Base-by-base conservation (phyloP, 2,888 invertebrate species). In the Archips crataeganus region DNA sequence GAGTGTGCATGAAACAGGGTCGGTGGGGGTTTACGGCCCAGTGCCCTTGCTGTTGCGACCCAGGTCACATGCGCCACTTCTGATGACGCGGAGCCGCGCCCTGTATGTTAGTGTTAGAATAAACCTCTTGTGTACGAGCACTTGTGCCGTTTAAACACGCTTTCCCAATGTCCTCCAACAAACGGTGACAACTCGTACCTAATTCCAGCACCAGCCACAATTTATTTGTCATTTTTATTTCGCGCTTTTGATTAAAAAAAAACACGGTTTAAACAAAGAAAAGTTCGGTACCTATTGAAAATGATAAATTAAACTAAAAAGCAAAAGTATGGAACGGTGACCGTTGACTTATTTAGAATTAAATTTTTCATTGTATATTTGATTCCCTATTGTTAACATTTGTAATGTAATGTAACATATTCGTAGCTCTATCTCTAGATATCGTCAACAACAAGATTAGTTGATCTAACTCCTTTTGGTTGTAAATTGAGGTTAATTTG, bases 31-130 rank as follows among this genome's bases (percentile, higher is more conserved):
- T 76, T 74, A 70, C 78, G 82, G 79, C 82, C 82, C 80, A 81
- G 78, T 83, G 82, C 79, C 85, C 85, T 85, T 85, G 84, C 81
- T 83, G 80, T 77, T 80, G 78, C 77, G 81, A 82, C 80, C 75
- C 83, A 82, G 85, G 84, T 84, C 85, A 79, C 79, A 67, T 75
- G 79, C 80, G 75, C 75, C 72, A 69, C 66, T 60, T 51, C 64
- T 77, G 77, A 77, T 78, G 77, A 75, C 78, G 73, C 71, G 69
- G 66, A 75, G 75, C 78, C 79, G 79, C 81, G 77, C 81, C 81
- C 81, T 70, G 70, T 74, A 62, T 64, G 62, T 74, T 70, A 77
- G 74, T 69, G 62, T 74, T 70, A 77, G 74, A 76, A 74, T 74
- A 70, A 75, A 74, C 77, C 65, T 61, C 75, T 75, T 75, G 39